Percentiles rank a stretch among this genome's conserved stretches.
These are phyloP conservation scores for Noctua pronuba DNA, from an alignment of 2,888 invertebrate genomes.

Conservation along the genomic window DNA sequence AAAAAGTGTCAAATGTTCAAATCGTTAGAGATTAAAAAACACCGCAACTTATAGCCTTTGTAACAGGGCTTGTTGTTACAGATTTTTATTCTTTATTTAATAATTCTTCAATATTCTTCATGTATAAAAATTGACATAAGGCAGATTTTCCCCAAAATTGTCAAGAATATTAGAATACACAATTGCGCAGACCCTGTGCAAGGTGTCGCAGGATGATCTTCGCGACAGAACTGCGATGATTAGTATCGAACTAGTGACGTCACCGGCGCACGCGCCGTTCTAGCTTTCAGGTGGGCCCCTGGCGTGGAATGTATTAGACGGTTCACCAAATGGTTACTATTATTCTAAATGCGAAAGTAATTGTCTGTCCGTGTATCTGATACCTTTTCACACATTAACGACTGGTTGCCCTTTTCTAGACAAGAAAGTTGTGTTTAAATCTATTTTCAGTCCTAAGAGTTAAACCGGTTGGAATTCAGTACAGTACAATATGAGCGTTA, in stretches of 20 bases:
- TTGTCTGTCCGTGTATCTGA: not conserved
- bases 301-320: conserved; percentile 21
- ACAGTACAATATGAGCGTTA: not conserved
- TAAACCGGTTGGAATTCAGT: not conserved
- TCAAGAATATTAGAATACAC: not conserved
- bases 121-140: too few relatives aligned
- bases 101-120: too few relatives aligned
- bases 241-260: conserved; percentile 53
- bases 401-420: not conserved
- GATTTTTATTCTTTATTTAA: not conserved
- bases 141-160: not conserved
- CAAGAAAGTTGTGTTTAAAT: not conserved
- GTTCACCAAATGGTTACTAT: not conserved
- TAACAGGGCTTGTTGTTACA: too few relatives aligned
- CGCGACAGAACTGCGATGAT: conserved; percentile 29
- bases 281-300: conserved; percentile 12
- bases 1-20: not conserved
- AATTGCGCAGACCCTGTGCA: conserved; percentile 33
- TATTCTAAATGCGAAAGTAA: not conserved
- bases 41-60: not conserved
- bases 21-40: not conserved
- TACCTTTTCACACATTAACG: not conserved
- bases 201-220: conserved; percentile 28
- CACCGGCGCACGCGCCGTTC: conserved; percentile 32
- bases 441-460: not conserved